These are phyloP conservation scores for Drosophila maculinotata DNA, from an alignment of 2,888 invertebrate species.

Conservation along the genomic window DNA sequence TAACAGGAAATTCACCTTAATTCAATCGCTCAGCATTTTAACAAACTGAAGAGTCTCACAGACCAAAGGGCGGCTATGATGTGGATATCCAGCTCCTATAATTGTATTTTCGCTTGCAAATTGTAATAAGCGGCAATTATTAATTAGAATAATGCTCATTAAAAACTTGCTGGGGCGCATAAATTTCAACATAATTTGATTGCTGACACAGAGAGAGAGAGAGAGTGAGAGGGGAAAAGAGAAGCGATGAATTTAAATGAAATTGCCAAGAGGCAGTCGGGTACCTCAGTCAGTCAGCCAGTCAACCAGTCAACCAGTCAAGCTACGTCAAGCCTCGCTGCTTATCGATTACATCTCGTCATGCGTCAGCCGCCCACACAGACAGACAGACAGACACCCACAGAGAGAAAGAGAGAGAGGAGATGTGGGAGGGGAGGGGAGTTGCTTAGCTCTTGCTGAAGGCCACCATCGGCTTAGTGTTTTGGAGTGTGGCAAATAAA, in stretches of 20 bases:
- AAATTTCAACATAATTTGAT: slow-evolving; percentile 69
- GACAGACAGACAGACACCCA: slow-evolving; percentile 8
- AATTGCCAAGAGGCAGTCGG: slow-evolving; percentile 58
- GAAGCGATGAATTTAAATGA: slow-evolving; percentile 56
- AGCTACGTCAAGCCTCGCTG: slow-evolving; percentile 58
- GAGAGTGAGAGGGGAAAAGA: neutral
- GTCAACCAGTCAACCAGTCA: slow-evolving; percentile 38
- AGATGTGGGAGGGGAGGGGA: neutral
- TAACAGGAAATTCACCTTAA: neutral
- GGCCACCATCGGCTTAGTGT: slow-evolving; percentile 69
- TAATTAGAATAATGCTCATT: slow-evolving; percentile 72
- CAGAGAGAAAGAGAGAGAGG: neutral
- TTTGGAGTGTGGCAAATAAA: slow-evolving; percentile 79
- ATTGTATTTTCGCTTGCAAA: slow-evolving; percentile 10
- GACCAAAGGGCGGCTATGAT: too few relatives aligned
- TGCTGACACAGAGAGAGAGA: slow-evolving; percentile 25
- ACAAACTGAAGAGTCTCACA: neutral
- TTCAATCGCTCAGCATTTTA: neutral
- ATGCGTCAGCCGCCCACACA: slow-evolving; percentile 44
- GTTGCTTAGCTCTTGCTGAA: slow-evolving; percentile 39
- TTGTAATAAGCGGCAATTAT: slow-evolving; percentile 54
- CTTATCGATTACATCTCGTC: slow-evolving; percentile 76
- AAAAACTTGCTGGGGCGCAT: slow-evolving; percentile 64
- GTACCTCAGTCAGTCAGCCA: slow-evolving; percentile 30
- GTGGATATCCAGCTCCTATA: neutral